Evolutionary conservation across 2,113 vertebrate species (phyloP), one percentile per base, ranked within the genome.

Genomic region (Hyla sarda): DNA sequence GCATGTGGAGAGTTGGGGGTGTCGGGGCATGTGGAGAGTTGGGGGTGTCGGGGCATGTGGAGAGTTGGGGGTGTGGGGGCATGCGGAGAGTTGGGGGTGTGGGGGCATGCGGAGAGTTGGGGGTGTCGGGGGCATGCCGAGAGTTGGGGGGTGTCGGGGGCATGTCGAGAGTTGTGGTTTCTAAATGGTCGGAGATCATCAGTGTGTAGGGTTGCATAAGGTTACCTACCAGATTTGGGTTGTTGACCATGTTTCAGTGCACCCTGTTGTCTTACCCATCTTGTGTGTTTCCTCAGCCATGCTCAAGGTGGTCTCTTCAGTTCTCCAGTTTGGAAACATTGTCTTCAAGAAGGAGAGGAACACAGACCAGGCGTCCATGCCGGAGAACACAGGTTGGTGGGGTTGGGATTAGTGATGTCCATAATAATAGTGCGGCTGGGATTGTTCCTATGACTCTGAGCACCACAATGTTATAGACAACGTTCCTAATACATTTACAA

Each of bases 271-370:
- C 47, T 25, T 25, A 17, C 7, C 34, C 45, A n/a, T 2, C 71
- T 16, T 34, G 6, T 47, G 2, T 12, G n/a, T n/a, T n/a, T 77
- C 19, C 48, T 21, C 16, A 99, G 98, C 97, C 13, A 99, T 99
- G 98, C 92, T 99, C 82, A 99, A 97, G 90, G 98, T 99, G 56
- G 98, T 98, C 30, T 99, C 98, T 30, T 96, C 98, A 0, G 98
- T 99, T 87, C 95, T 99, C 17, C 98, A 99, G 84, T 99, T 99
- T 92, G 98, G 98, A 25, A 99, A 99, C 90, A 96, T 99, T 83
- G 90, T 96, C 89, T 99, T 99, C 77, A 99, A 99, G 91, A 99
- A 99, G 90, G 98, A 99, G 90, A 96, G 97, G 88, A 99, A 99
- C 91, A 97, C 97, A 0, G 98, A 99, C 62, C 98, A 99, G 90